Evolutionary conservation across 1,140 invertebrate genomes (phyloP).

Genomic region (Cataglyphis hispanica): DNA sequence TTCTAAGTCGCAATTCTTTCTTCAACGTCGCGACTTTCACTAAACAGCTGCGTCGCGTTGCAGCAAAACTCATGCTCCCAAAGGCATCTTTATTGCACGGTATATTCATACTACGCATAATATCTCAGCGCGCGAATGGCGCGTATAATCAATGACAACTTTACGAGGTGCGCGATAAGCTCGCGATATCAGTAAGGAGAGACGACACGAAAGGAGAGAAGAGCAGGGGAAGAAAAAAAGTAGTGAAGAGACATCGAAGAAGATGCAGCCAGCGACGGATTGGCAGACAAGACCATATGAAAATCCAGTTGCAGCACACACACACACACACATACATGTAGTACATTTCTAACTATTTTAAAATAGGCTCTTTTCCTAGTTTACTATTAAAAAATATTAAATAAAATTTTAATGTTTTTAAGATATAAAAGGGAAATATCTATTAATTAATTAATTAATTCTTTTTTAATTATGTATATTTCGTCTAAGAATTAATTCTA

Average conservation of each 20-base stretch:
- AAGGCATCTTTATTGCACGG: conserved; percentile 73
- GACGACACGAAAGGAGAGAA: conserved; percentile 36
- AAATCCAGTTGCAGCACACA: background rate
- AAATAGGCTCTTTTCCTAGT: background rate
- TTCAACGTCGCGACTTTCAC: conserved; percentile 63
- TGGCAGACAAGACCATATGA: background rate
- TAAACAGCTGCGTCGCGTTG: conserved; percentile 30
- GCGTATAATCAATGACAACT: conserved; percentile 79
- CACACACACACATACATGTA: too few relatives aligned
- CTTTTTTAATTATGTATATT: background rate
- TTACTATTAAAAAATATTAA: background rate
- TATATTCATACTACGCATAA: conserved; percentile 73
- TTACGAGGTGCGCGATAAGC: conserved; percentile 76
- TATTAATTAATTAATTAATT: background rate
- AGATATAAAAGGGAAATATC: background rate
- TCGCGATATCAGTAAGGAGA: conserved; percentile 60
- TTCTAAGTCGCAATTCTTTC: conserved; percentile 55
- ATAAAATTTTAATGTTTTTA: background rate
- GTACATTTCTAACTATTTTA: conserved; percentile 7
- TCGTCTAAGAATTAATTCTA: background rate
- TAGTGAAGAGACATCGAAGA: conserved; percentile 10
- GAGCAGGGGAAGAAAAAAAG: background rate
- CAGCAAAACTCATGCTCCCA: background rate
- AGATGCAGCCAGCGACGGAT: conserved; percentile 8
- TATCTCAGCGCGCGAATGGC: conserved; percentile 68